These are phyloP conservation scores for Nothocercus julius DNA, from an alignment of 2,113 vertebrate species.

Conservation along the genomic window DNA sequence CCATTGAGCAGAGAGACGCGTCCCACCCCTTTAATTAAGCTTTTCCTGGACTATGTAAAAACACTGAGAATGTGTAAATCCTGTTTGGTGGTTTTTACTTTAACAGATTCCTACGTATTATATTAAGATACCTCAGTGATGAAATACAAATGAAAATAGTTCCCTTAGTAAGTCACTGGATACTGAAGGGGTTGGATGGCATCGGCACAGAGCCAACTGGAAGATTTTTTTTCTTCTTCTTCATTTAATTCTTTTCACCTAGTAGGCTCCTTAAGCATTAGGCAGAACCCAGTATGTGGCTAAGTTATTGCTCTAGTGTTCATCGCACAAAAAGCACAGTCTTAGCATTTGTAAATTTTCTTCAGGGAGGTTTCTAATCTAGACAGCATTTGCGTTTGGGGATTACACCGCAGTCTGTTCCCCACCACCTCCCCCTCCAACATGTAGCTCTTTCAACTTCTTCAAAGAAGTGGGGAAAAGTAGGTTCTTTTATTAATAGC, in stretches of 20 bases:
- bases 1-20: slow-evolving; percentile 36
- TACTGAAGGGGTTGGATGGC: slow-evolving; percentile 19
- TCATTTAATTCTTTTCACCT: slow-evolving; percentile 62
- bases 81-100: slow-evolving; percentile 48
- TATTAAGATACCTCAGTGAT: slow-evolving; percentile 24
- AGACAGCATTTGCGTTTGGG: slow-evolving; percentile 75
- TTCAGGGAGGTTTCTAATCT: slow-evolving; percentile 75
- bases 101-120: slow-evolving; percentile 33
- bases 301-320: slow-evolving; percentile 70
- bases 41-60: slow-evolving; percentile 57
- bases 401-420: slow-evolving; percentile 77
- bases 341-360: slow-evolving; percentile 74
- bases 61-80: slow-evolving; percentile 45
- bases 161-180: background rate
- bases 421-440: slow-evolving; percentile 74
- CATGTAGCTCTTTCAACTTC: slow-evolving; percentile 81
- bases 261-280: slow-evolving; percentile 44
- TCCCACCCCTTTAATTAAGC: slow-evolving; percentile 64
- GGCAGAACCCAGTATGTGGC: slow-evolving; percentile 36
- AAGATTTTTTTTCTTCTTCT: background rate
- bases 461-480: slow-evolving; percentile 78
- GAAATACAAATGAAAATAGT: slow-evolving; percentile 45
- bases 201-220: slow-evolving; percentile 36
- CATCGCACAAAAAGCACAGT: slow-evolving; percentile 69
- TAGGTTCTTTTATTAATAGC: slow-evolving; percentile 82